phyloP scores from a whole-genome alignment of 1,140 invertebrate genomes.

The Metopolophium dirhodum region DNA sequence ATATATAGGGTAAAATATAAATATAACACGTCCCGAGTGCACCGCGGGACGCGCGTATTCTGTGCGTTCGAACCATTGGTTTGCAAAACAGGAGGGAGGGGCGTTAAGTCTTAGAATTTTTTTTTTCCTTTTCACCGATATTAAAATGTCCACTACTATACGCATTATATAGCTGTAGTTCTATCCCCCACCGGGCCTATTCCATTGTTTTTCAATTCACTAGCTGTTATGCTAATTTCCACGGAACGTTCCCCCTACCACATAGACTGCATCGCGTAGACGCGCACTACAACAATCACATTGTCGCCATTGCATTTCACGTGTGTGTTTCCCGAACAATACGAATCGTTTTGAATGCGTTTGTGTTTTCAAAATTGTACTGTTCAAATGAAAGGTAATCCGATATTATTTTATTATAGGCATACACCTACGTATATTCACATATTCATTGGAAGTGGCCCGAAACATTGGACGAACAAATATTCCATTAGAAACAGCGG shows the following conservation, averaged over 20 bases:
- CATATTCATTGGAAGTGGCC: not conserved
- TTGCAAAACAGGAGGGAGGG: conserved; percentile 13
- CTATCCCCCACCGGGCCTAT: not conserved
- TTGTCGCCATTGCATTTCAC: conserved; percentile 37
- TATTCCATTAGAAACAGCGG: not conserved
- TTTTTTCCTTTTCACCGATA: not conserved
- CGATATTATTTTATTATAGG: not conserved
- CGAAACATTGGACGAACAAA: not conserved
- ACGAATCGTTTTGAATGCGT: not conserved
- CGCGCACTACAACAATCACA: conserved; percentile 7
- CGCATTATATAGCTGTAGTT: not conserved
- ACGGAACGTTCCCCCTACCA: not conserved
- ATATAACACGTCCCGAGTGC: not conserved
- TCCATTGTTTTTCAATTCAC: not conserved
- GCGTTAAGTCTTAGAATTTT: conserved; percentile 11
- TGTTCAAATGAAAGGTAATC: conserved; percentile 21
- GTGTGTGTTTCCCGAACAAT: conserved; percentile 33
- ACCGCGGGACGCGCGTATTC: not conserved
- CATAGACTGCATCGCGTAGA: not conserved
- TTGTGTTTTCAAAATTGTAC: not conserved
- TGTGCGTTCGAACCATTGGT: not conserved
- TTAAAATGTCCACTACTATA: conserved; percentile 12
- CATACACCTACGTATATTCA: not conserved
- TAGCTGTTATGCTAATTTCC: conserved; percentile 27
- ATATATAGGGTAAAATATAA: not conserved